phyloP scores from a whole-genome alignment of 2,888 invertebrate species.

The Meliscaeva auricollis region DNA sequence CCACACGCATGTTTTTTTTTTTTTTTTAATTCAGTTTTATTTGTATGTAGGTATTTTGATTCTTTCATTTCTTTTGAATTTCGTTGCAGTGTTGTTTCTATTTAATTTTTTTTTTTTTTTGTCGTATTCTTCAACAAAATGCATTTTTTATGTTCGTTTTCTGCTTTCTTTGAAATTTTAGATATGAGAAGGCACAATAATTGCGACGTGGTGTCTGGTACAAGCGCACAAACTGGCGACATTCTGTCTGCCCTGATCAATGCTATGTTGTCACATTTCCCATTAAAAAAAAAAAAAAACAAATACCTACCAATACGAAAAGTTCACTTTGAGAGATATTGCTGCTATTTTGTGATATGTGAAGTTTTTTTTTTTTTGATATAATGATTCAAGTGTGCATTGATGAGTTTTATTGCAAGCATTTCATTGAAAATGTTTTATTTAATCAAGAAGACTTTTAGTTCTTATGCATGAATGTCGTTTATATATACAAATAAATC shows the following conservation, averaged over 20 bases:
- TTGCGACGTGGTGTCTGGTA: slow-evolving; percentile 91
- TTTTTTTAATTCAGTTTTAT: slow-evolving; percentile 42
- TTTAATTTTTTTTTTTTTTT: slow-evolving; percentile 34
- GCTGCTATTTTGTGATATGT: no score
- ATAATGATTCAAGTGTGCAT: background rate
- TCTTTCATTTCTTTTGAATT: slow-evolving; percentile 71
- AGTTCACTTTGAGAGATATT: background rate
- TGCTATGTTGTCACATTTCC: slow-evolving; percentile 88
- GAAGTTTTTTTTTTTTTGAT: background rate
- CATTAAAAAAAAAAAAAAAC: background rate
- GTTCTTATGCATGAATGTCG: background rate
- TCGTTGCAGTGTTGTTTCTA: slow-evolving; percentile 35
- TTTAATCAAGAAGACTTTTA: background rate
- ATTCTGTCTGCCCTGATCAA: slow-evolving; percentile 95
- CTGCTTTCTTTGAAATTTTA: slow-evolving; percentile 74
- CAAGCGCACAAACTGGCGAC: slow-evolving; percentile 93
- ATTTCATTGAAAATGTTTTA: background rate
- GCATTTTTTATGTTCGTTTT: slow-evolving; percentile 75
- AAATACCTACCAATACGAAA: slow-evolving; percentile 17
- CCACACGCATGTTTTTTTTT: slow-evolving; percentile 60
- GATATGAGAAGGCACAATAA: slow-evolving; percentile 75
- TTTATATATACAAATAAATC: background rate
- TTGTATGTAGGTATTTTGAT: slow-evolving; percentile 28
- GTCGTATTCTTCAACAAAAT: slow-evolving; percentile 55
- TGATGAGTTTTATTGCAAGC: background rate